phyloP scores from a whole-genome alignment of 2,113 vertebrate species.

The Chascanopsetta lugubris region DNA sequence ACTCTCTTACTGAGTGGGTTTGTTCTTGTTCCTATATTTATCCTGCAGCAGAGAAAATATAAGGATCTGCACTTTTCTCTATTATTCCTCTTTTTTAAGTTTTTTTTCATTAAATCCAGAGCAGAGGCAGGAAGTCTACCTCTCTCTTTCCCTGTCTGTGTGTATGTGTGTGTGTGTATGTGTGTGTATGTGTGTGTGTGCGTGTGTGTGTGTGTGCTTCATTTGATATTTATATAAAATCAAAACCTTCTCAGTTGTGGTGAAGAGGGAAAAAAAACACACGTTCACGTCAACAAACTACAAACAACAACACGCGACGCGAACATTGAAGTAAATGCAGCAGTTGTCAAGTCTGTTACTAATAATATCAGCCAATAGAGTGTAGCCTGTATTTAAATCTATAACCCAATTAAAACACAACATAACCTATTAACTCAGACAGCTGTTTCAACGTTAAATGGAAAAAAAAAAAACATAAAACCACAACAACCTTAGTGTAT shows the following conservation, averaged over 20 bases:
- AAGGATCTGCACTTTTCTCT: too few relatives aligned
- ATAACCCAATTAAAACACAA: constrained; percentile 6
- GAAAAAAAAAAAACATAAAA: background rate
- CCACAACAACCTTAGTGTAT: background rate
- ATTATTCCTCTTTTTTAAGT: constrained; percentile 5
- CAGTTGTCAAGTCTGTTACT: constrained; percentile 44
- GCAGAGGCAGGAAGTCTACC: background rate
- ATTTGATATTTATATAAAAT: constrained; percentile 24
- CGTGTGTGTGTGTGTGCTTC: background rate
- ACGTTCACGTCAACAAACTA: constrained; percentile 20
- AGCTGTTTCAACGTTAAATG: background rate
- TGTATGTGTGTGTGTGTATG: background rate
- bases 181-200: background rate
- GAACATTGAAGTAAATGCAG: constrained; percentile 20
- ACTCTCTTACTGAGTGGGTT: constrained; percentile 18
- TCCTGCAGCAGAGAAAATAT: background rate
- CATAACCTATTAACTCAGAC: background rate
- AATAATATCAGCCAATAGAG: constrained; percentile 46
- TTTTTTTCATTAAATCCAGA: constrained; percentile 7
- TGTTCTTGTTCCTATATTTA: background rate
- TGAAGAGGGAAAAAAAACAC: background rate
- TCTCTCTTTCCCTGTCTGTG: background rate
- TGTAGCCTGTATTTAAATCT: background rate
- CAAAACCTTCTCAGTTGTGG: constrained; percentile 4
- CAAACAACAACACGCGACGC: constrained; percentile 27